phyloP scores from a whole-genome alignment of 1,140 invertebrate species.

The Prorops nasuta region DNA sequence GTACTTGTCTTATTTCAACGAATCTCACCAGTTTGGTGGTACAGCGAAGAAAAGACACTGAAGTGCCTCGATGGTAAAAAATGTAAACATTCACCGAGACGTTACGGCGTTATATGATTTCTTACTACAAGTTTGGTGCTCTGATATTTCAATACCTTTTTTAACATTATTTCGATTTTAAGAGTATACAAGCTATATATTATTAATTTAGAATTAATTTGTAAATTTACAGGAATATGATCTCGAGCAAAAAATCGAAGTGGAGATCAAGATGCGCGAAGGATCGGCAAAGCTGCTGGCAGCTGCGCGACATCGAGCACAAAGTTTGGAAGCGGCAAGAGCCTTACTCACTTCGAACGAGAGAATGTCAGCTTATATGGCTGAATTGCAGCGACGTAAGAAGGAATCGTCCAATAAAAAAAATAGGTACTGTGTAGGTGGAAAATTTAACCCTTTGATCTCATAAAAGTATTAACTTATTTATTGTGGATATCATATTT shows the following conservation, averaged over 20 bases:
- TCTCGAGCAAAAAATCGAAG: constrained; percentile 70
- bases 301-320: constrained; percentile 65
- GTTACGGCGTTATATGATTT: too few relatives aligned
- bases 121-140: too few relatives aligned
- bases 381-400: constrained; percentile 65
- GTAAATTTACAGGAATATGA: constrained; percentile 67
- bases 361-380: constrained; percentile 68
- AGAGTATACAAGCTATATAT: too few relatives aligned
- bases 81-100: too few relatives aligned
- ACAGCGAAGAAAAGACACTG: too few relatives aligned
- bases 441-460: background rate
- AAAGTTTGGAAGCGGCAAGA: constrained; percentile 69
- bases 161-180: too few relatives aligned
- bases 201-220: too few relatives aligned
- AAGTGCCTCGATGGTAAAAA: too few relatives aligned
- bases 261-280: constrained; percentile 74
- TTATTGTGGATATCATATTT: background rate
- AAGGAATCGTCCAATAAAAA: constrained; percentile 44
- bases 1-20: too few relatives aligned
- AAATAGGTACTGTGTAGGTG: background rate
- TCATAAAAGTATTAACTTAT: background rate
- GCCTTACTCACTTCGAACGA: constrained; percentile 69
- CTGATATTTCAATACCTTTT: too few relatives aligned
- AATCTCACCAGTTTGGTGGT: too few relatives aligned
- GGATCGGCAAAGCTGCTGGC: constrained; percentile 69